Conservation (phyloP, 1,140 invertebrate genomes). For the Zaprionus davidi region DNA sequence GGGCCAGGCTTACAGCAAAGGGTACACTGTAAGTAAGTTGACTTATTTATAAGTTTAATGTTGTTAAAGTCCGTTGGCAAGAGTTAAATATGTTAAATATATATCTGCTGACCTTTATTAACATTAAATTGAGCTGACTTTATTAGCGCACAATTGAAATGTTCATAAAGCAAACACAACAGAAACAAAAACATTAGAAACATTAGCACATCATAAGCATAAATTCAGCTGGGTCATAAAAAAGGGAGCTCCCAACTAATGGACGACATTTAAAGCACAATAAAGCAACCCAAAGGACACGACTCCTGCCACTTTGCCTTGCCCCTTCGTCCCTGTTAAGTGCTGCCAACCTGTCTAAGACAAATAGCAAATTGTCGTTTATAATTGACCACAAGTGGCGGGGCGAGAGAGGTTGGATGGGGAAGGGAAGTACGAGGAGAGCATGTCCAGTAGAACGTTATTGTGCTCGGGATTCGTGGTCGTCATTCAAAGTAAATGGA, state of each 20-base stretch:
- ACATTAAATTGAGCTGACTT: not conserved
- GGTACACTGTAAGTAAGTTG: not conserved
- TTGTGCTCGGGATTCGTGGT: slow-evolving; percentile 47
- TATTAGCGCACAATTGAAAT: slow-evolving; percentile 15
- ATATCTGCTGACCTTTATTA: not conserved
- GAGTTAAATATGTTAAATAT: not conserved
- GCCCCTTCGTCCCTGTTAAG: slow-evolving; percentile 1
- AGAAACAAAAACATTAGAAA: slow-evolving; percentile 49
- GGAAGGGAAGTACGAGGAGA: not conserved
- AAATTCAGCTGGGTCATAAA: slow-evolving; percentile 53
- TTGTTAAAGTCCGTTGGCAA: not conserved
- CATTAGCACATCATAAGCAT: slow-evolving; percentile 73
- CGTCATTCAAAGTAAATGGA: slow-evolving; percentile 73
- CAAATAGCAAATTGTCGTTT: slow-evolving; percentile 74
- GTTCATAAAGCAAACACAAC: slow-evolving; percentile 28
- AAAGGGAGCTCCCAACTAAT: slow-evolving; percentile 54
- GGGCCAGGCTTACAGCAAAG: not conserved
- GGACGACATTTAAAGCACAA: slow-evolving; percentile 61
- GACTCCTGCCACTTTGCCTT: slow-evolving; percentile 14
- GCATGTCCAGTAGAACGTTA: slow-evolving; percentile 12
- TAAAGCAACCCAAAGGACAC: slow-evolving; percentile 54
- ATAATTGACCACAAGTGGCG: slow-evolving; percentile 75
- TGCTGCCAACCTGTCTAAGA: slow-evolving; percentile 60
- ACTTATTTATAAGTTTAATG: not conserved
- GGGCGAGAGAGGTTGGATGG: not conserved